A percentile compares a stretch with the other conserved stretches of the same genome.
Evolutionary conservation across 2,113 vertebrate genomes (phyloP).

Genomic region (Misgurnus mizolepis): DNA sequence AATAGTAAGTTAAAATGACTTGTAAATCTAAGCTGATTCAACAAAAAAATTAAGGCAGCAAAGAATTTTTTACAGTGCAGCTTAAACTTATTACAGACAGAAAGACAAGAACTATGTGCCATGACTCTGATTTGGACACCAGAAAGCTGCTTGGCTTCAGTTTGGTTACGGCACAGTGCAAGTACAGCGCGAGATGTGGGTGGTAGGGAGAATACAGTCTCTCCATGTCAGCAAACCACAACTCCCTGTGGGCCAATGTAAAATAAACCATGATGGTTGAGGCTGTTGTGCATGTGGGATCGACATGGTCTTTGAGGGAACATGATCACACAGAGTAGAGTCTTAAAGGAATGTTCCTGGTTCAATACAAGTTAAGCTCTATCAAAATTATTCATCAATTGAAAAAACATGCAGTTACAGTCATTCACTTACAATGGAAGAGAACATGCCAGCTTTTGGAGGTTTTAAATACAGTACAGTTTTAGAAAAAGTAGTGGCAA

Average conservation of each 20-base stretch:
- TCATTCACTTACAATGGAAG: too few species aligned
- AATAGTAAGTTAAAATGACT: too few species aligned
- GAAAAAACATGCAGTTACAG: not conserved
- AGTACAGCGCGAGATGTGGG: slow-evolving; percentile 42
- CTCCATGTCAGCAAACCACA: slow-evolving; percentile 35
- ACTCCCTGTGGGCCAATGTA: slow-evolving; percentile 14
- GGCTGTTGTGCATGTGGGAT: slow-evolving; percentile 6
- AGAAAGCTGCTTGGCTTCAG: slow-evolving; percentile 56
- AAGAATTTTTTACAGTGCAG: too few species aligned
- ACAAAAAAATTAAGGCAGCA: too few species aligned
- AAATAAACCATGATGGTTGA: slow-evolving; percentile 40
- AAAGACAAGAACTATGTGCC: slow-evolving; percentile 8
- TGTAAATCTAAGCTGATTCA: too few species aligned
- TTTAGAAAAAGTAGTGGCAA: too few species aligned
- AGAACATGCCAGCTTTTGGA: too few species aligned
- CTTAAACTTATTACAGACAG: slow-evolving; percentile 11
- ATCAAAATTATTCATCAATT: not conserved
- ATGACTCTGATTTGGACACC: slow-evolving; percentile 49
- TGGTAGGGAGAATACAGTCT: slow-evolving; percentile 40
- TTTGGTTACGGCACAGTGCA: slow-evolving; percentile 46
- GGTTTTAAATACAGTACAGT: too few species aligned
- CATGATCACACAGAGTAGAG: not conserved
- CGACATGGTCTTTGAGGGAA: not conserved
- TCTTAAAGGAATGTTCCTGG: not conserved
- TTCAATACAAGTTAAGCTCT: not conserved